Percentiles rank a stretch among this genome's conserved stretches.
These are phyloP conservation scores for Cynaeus angustus DNA, from an alignment of 2,888 invertebrate genomes.

Conservation along the genomic window DNA sequence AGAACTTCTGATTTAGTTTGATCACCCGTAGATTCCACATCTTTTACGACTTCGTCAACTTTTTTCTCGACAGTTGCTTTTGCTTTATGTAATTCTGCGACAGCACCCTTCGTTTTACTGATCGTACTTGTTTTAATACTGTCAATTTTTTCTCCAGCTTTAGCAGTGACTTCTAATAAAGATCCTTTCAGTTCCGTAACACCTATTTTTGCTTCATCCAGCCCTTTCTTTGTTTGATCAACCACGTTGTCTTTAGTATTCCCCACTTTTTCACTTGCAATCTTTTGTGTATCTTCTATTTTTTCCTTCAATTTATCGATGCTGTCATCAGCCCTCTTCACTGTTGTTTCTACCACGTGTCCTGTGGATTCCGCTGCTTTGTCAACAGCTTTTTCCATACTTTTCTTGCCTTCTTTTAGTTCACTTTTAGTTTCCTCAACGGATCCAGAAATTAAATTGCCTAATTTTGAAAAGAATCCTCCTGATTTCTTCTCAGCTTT, in stretches of 20 bases:
- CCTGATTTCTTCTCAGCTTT: slow-evolving; percentile 54
- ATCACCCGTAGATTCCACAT: not conserved
- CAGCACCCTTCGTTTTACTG: not conserved
- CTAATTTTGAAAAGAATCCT: slow-evolving; percentile 51
- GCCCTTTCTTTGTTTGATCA: not conserved
- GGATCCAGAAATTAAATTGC: slow-evolving; percentile 50
- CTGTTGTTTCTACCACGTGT: slow-evolving; percentile 11
- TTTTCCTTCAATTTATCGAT: slow-evolving; percentile 54
- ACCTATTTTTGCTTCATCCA: slow-evolving; percentile 44
- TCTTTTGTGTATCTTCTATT: not conserved
- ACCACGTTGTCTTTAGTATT: not conserved
- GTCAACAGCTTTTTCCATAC: slow-evolving; percentile 45
- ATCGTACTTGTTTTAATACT: not conserved
- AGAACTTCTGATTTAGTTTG: not conserved
- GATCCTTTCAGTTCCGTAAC: slow-evolving; percentile 15
- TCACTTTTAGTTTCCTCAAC: slow-evolving; percentile 44
- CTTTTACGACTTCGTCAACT: not conserved
- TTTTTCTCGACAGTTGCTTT: not conserved
- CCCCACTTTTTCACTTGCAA: not conserved
- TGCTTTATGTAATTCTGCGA: not conserved
- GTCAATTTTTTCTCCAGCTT: slow-evolving; percentile 12
- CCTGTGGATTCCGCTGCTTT: slow-evolving; percentile 15
- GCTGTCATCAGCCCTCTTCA: slow-evolving; percentile 53
- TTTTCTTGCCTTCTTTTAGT: slow-evolving; percentile 48
- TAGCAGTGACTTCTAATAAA: slow-evolving; percentile 9